Conservation (phyloP, 2,888 invertebrate genomes). For the Acanthosepion pharaonis region DNA sequence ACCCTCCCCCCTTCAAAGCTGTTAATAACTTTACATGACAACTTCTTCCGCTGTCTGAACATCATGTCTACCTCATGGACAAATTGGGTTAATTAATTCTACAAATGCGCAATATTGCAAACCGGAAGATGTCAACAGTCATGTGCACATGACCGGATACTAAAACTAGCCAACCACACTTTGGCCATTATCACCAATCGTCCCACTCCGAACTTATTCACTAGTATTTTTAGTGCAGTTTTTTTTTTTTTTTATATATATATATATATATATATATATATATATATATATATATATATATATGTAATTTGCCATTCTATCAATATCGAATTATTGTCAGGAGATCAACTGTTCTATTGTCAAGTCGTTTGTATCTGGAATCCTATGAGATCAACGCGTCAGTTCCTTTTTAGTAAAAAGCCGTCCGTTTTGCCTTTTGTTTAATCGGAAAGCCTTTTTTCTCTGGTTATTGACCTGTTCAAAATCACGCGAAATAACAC, state of each 20-base stretch:
- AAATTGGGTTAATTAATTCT: too few species aligned
- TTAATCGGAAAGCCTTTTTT: neutral
- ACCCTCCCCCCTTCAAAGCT: too few species aligned
- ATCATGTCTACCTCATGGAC: too few species aligned
- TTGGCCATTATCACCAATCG: too few species aligned
- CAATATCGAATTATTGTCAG: neutral
- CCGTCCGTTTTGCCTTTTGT: neutral
- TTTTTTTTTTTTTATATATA: neutral
- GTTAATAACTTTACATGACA: too few species aligned
- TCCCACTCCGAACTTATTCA: too few species aligned
- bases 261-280: constrained; percentile 33
- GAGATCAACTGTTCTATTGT: neutral
- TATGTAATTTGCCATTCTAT: neutral
- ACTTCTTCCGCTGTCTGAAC: too few species aligned
- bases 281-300: constrained; percentile 20
- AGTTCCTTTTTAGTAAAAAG: neutral
- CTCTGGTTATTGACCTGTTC: neutral
- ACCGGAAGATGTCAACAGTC: too few species aligned
- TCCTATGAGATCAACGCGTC: neutral
- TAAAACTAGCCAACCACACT: too few species aligned
- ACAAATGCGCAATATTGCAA: too few species aligned
- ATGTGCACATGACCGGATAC: too few species aligned
- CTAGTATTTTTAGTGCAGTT: too few species aligned
- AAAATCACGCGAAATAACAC: neutral
- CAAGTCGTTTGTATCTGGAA: neutral